A percentile compares a stretch with the other conserved stretches of the same genome.
phyloP scores from a whole-genome alignment of 2,888 invertebrate genomes.

The Hirtodrosophila cameraria region DNA sequence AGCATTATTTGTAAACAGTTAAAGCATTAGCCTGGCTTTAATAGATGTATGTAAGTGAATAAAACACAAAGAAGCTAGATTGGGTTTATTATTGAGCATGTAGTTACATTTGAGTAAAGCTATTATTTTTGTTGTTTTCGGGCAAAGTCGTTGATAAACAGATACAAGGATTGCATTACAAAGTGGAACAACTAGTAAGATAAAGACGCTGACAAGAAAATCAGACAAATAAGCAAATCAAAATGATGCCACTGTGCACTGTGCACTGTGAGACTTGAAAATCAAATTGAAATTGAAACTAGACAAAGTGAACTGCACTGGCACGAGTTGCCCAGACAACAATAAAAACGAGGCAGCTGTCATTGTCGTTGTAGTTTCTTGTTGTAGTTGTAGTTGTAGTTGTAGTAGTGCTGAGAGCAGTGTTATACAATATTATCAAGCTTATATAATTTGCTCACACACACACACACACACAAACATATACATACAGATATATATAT shows the following conservation, averaged over 20 bases:
- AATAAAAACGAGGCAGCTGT: not conserved
- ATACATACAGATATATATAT: slow-evolving; percentile 13
- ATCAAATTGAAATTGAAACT: slow-evolving; percentile 78
- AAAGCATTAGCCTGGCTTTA: slow-evolving; percentile 10
- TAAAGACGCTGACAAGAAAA: slow-evolving; percentile 34
- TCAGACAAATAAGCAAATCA: slow-evolving; percentile 71
- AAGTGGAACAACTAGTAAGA: slow-evolving; percentile 11
- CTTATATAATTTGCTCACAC: slow-evolving; percentile 70
- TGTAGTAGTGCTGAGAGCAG: slow-evolving; percentile 7
- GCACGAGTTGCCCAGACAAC: not conserved
- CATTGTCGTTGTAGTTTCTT: slow-evolving; percentile 5
- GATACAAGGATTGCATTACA: slow-evolving; percentile 23
- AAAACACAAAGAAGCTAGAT: not conserved
- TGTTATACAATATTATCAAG: slow-evolving; percentile 68
- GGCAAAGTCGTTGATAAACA: slow-evolving; percentile 16
- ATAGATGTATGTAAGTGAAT: too few species aligned
- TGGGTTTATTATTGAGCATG: slow-evolving; percentile 16
- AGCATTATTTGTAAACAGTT: too few species aligned
- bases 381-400: slow-evolving; percentile 2
- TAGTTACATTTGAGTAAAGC: not conserved
- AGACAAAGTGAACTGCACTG: slow-evolving; percentile 72
- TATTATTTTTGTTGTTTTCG: too few species aligned
- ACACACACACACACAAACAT: slow-evolving; percentile 16
- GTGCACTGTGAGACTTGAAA: too few species aligned
- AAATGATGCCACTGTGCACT: too few species aligned